phyloP scores from a whole-genome alignment of 2,797 vertebrate genomes.

The Phalloptychus januarius region DNA sequence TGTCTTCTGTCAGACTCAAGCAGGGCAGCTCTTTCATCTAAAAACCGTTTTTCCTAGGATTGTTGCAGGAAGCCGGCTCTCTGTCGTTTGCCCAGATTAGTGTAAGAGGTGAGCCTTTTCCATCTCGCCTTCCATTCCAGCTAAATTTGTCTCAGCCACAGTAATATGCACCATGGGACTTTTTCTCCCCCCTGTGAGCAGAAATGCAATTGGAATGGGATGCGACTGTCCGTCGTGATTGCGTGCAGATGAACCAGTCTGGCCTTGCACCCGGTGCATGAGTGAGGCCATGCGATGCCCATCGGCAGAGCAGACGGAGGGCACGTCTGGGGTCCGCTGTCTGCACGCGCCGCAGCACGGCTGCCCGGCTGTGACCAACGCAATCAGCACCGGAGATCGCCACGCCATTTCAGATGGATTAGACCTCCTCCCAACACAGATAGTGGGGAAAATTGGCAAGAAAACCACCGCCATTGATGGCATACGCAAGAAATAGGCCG shows the following conservation, averaged over 20 bases:
- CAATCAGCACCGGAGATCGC: constrained; percentile 49
- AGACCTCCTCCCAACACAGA: constrained; percentile 37
- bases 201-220: constrained; percentile 72
- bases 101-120: constrained; percentile 64
- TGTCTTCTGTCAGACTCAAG: constrained; percentile 61
- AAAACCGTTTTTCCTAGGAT: constrained; percentile 40
- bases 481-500: constrained; percentile 48
- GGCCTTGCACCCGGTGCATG: constrained; percentile 53
- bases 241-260: constrained; percentile 68
- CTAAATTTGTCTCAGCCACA: constrained; percentile 70
- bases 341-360: constrained; percentile 37
- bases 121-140: constrained; percentile 68
- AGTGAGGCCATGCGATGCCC: constrained; percentile 55
- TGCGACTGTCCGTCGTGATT: constrained; percentile 66
- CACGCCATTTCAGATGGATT: constrained; percentile 61
- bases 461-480: constrained; percentile 29
- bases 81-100: constrained; percentile 67
- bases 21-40: constrained; percentile 46
- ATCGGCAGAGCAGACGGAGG: constrained; percentile 35
- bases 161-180: constrained; percentile 65
- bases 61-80: constrained; percentile 34
- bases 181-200: constrained; percentile 36
- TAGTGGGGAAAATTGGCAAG: constrained; percentile 48
- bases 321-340: constrained; percentile 35
- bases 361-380: constrained; percentile 64